These are phyloP conservation scores for Agriopis aurantiaria DNA, from an alignment of 2,888 invertebrate genomes.

Conservation along the genomic window DNA sequence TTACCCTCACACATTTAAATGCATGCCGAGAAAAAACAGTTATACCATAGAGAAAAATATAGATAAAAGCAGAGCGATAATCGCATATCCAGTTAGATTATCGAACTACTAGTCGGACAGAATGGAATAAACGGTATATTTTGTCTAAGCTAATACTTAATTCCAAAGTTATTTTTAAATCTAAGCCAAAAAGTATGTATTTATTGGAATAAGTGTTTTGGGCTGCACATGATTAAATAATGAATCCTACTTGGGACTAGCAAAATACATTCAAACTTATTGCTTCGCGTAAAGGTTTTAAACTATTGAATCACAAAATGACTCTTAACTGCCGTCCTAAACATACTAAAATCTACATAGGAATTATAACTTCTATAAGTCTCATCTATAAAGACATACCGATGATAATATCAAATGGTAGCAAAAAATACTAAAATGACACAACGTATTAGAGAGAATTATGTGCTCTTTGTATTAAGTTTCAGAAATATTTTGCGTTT, in stretches of 20 bases:
- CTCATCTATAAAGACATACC: background rate
- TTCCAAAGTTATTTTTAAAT: slow-evolving; percentile 18
- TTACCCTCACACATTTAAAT: background rate
- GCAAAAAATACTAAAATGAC: too few species aligned
- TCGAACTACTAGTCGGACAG: too few species aligned
- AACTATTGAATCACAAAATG: too few species aligned
- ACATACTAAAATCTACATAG: background rate
- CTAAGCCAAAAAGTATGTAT: slow-evolving; percentile 16
- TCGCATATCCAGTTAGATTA: too few species aligned
- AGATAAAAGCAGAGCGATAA: too few species aligned
- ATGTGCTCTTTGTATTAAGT: too few species aligned
- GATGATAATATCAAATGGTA: too few species aligned
- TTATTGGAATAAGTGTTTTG: slow-evolving; percentile 12
- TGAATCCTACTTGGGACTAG: background rate
- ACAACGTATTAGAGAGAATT: too few species aligned
- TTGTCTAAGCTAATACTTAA: background rate
- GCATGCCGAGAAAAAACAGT: background rate
- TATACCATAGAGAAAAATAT: too few species aligned
- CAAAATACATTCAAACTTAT: background rate
- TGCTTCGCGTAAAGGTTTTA: background rate
- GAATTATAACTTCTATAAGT: background rate
- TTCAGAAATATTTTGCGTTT: too few species aligned
- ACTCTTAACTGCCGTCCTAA: background rate
- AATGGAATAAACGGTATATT: too few species aligned
- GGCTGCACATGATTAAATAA: background rate